phyloP scores from a whole-genome alignment of 2,888 invertebrate species.

The Mesorhabditis sp. region DNA sequence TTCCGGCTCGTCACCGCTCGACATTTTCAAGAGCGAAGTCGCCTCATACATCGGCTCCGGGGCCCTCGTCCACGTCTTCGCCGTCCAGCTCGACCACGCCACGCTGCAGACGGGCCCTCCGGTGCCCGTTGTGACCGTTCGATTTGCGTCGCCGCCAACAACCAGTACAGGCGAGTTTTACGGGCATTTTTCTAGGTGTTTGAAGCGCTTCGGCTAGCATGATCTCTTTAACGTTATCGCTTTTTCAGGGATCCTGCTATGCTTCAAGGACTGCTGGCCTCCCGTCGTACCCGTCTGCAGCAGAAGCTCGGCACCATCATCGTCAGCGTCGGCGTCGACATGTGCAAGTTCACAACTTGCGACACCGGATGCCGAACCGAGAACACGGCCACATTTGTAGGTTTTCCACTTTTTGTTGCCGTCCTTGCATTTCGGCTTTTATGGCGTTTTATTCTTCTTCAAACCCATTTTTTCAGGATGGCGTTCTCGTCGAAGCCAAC shows the following conservation, averaged over 20 bases:
- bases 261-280: conserved; percentile 81
- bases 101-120: conserved; percentile 39
- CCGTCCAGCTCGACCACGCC: conserved; percentile 68
- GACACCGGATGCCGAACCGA: conserved; percentile 55
- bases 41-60: conserved; percentile 70
- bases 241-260: conserved; percentile 80
- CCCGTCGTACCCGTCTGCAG: conserved; percentile 75
- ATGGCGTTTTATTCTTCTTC: background rate
- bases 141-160: conserved; percentile 69
- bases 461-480: conserved; percentile 58
- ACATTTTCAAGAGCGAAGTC: conserved; percentile 65
- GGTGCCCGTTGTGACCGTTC: conserved; percentile 46
- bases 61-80: conserved; percentile 86
- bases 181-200: background rate
- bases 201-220: background rate
- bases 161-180: conserved; percentile 69
- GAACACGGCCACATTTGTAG: conserved; percentile 46
- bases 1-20: conserved; percentile 30
- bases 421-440: background rate
- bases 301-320: conserved; percentile 42
- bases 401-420: conserved; percentile 1
- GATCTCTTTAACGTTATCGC: background rate
- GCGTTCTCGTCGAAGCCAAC: conserved; percentile 96
- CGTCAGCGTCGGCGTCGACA: conserved; percentile 77
- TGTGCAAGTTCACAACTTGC: conserved; percentile 57